Base-by-base conservation (phyloP, 2,113 vertebrate genomes). In the Ictalurus punctatus region DNA sequence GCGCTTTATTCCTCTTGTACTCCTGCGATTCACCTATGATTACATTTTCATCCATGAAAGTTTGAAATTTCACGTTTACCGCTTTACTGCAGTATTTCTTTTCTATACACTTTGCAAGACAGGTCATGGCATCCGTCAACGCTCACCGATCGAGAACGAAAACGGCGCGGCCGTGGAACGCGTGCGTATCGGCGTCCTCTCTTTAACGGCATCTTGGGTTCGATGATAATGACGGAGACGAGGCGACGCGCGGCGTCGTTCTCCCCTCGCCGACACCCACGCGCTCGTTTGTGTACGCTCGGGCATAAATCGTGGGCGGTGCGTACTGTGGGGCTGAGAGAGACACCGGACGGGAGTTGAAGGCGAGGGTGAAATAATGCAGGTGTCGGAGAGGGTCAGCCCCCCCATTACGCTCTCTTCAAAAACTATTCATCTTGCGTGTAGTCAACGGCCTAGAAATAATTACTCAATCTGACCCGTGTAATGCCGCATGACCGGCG, bases 341-440 rank as follows among this genome's bases (percentile, higher is more conserved):
- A 96, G 94, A 95, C 93, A 95, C 93, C 0, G 96, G 97, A 97
- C 96, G 97, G 96, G 96, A 96, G 94, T 65, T 93, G 96, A 95
- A 95, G 78, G 96, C 96, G 96, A 97, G 96, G 96, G 97, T 97
- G 96, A 96, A 96, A 96, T 97, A 98, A 97, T 96, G 96, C 95
- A 95, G 94, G 96, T 96, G 97, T 95, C 96, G 95, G 93, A 93
- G 94, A 94, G 92, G 97, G 97, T 97, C 97, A 97, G 96, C 92
- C 95, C 96, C 96, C 97, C 97, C 96, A 98, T 98, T 98, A 98
- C 88, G 95, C 95, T 94, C 95, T 94, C 96, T 97, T 97, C 95
- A 95, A 97, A 97, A 97, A 96, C 96, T 96, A 98, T 98, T 98
- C 96, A 97, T 99, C 97, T 98, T 93, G 87, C 94, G 94, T 96